Conservation (phyloP, 37 sponge, comb jelly and placozoan species). For the Cliona cf. orientalis region DNA sequence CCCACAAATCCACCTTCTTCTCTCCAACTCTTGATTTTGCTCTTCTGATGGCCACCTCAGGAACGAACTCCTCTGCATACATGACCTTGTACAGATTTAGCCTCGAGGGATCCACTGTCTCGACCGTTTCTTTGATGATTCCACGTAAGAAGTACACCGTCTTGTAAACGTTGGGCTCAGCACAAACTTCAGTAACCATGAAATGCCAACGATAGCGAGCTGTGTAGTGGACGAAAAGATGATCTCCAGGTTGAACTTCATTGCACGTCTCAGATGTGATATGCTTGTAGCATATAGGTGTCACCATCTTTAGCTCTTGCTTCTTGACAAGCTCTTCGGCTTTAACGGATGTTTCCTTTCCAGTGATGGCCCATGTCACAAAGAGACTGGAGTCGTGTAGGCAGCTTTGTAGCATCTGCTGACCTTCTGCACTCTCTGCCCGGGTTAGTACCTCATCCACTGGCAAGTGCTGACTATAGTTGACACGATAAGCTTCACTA, state of each 20-base stretch:
- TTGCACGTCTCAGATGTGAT: neutral
- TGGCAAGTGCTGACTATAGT: conserved; percentile 1
- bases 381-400: neutral
- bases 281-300: neutral
- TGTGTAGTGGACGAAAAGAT: neutral
- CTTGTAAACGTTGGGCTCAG: neutral
- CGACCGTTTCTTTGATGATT: neutral
- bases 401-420: neutral
- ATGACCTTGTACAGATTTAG: conserved; percentile 14
- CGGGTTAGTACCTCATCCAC: neutral
- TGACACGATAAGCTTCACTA: conserved; percentile 15
- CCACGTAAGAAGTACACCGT: neutral
- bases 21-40: conserved; percentile 5
- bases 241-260: conserved; percentile 1
- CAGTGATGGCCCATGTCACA: neutral
- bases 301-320: neutral
- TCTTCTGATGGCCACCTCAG: conserved; percentile 18
- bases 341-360: neutral
- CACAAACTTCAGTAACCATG: neutral
- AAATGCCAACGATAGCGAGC: neutral
- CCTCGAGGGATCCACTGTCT: neutral
- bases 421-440: neutral
- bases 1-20: neutral
- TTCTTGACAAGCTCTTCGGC: neutral
- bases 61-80: conserved; percentile 13